Evolutionary conservation across 2,797 vertebrate genomes (phyloP), one percentile per base, ranked within the genome.

Genomic region (Chelon auratus): DNA sequence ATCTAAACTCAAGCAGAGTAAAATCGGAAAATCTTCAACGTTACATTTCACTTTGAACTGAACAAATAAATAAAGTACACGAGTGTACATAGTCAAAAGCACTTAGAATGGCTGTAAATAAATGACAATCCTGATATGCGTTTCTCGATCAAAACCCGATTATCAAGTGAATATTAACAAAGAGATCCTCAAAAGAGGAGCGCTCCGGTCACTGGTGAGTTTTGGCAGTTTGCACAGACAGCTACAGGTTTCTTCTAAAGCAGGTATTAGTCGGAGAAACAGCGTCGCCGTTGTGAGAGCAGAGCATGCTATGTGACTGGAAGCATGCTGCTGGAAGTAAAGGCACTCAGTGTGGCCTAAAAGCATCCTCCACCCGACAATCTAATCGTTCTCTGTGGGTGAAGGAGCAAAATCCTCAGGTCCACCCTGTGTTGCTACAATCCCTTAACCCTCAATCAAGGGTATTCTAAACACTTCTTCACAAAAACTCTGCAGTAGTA

Each of bases 181-280:
- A 48, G 13, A 76, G 37, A 68, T 56, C 63, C 61, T 64, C 18
- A 50, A 54, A 63, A 72, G 72, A 75, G n/a, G 42, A 0, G 15
- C 0, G 7, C 58, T 78, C 55, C 64, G 63, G 60, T 62, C 10
- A 11, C 61, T 15, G 65, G 48, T 55, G 54, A 24, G n/a, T 68
- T 87, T 89, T 88, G 89, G 83, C 90, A 85, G 78, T 83, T 84
- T 83, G 83, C 72, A 83, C 84, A 54, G 62, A 78, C 62, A 57
- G 24, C 71, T 55, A 77, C 53, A 51, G 17, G 26, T 69, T 75
- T 60, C 63, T 51, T 74, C 52, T 61, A 50, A 76, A 77, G 71
- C 51, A 37, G 56, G 37, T 33, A 15, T 61, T 26, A 45, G 60
- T 30, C 1, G 1, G 45, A 78, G 69, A 63, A 74, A 74, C 58